Conservation (phyloP, 2,113 vertebrate species). For the Carassius carassius region DNA sequence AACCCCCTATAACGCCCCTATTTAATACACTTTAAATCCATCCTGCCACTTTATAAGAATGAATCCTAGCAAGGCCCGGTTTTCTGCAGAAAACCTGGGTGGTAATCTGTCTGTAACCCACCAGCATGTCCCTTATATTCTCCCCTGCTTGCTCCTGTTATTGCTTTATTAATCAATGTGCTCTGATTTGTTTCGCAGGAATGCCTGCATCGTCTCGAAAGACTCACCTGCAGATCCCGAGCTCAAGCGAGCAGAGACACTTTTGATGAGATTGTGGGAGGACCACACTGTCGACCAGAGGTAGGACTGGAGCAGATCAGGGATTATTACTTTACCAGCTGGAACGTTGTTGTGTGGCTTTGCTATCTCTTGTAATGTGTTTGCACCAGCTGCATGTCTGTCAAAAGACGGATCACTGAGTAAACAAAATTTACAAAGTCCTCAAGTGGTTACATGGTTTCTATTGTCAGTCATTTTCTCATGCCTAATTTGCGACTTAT, state of each 20-base stretch:
- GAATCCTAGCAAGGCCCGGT: background rate
- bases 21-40: background rate
- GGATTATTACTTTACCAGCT: conserved; percentile 14
- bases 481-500: background rate
- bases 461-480: background rate
- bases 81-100: background rate
- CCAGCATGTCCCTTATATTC: background rate
- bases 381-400: background rate
- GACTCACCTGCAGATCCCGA: conserved; percentile 18
- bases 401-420: background rate
- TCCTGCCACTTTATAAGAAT: background rate
- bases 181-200: conserved; percentile 47
- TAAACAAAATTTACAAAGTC: background rate
- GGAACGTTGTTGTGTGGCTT: conserved; percentile 24
- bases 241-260: conserved; percentile 7
- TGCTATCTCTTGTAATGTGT: background rate
- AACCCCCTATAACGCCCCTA: background rate
- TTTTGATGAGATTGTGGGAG: conserved; percentile 50
- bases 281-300: conserved; percentile 30
- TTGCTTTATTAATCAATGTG: conserved; percentile 38
- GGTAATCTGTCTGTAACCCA: background rate
- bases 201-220: conserved; percentile 25
- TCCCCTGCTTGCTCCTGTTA: background rate
- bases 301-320: conserved; percentile 25
- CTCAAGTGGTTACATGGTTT: background rate